Conservation (phyloP, 2,113 vertebrate genomes). For the Neolamprologus modestus region DNA sequence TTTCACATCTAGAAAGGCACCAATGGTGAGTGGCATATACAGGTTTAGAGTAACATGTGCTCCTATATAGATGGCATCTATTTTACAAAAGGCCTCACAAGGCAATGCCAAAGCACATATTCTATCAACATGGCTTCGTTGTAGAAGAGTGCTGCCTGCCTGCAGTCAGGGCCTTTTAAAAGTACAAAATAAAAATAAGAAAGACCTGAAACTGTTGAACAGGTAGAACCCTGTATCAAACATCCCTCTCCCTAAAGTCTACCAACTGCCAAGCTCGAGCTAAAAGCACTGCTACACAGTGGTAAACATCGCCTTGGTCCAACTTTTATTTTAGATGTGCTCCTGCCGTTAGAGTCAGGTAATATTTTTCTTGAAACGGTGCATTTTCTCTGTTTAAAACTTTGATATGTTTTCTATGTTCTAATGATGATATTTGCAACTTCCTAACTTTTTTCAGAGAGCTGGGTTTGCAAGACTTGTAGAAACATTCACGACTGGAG, state of each 20-base stretch:
- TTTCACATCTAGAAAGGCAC: not conserved
- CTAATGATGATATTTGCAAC: not conserved
- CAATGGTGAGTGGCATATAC: not conserved
- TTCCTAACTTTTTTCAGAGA: not conserved
- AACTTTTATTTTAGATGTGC: not conserved
- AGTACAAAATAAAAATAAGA: not conserved
- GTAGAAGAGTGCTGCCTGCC: not conserved
- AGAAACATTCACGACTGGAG: not conserved
- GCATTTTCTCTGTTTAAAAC: not conserved
- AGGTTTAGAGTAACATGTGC: rapidly evolving
- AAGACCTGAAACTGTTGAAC: not conserved
- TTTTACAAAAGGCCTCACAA: not conserved
- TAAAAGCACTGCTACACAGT: not conserved
- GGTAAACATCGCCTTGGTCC: not conserved
- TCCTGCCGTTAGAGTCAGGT: rapidly evolving
- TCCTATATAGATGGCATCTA: not conserved
- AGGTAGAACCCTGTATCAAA: not conserved
- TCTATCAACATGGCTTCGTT: not conserved
- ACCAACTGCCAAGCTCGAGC: not conserved
- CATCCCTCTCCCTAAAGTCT: not conserved
- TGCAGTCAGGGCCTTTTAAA: not conserved
- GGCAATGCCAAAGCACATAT: not conserved
- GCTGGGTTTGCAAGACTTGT: not conserved
- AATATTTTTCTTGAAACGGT: not conserved
- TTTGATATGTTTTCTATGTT: not conserved